These are phyloP conservation scores for Pangasianodon hypophthalmus DNA, from an alignment of 2,113 vertebrate genomes.

Conservation along the genomic window DNA sequence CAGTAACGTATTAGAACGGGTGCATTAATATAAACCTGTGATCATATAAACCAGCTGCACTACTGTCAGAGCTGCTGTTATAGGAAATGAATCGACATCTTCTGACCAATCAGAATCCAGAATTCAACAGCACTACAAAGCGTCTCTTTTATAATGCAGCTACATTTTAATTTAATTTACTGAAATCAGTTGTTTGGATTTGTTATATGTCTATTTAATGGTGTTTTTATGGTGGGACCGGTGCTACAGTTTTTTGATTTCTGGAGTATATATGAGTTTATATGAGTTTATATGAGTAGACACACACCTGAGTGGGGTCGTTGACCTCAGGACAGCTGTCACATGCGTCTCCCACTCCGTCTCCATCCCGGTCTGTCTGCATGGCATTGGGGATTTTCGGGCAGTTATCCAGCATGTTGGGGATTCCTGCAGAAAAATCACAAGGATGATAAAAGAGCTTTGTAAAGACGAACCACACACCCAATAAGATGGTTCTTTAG, in stretches of 20 bases:
- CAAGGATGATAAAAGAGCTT: background rate
- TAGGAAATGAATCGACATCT: no score
- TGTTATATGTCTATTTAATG: background rate
- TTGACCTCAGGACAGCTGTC: constrained; percentile 91
- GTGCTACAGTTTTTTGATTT: no score
- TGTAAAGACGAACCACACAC: background rate
- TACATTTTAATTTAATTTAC: background rate
- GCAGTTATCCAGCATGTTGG: constrained; percentile 92
- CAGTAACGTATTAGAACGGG: no score
- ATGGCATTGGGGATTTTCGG: constrained; percentile 91
- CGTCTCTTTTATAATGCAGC: background rate
- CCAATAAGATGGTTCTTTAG: background rate
- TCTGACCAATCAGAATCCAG: no score
- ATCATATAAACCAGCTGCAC: no score
- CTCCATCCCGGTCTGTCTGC: constrained; percentile 90
- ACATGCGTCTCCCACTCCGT: constrained; percentile 86
- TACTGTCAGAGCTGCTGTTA: no score
- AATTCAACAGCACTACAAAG: no score
- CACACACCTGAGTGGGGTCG: constrained; percentile 88
- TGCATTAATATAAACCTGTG: no score
- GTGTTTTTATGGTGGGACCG: no score
- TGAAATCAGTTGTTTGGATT: background rate
- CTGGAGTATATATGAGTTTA: background rate
- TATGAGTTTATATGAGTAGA: background rate
- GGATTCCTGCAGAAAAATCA: constrained; percentile 79